Evolutionary conservation across 2,113 vertebrate genomes (phyloP).

Genomic region (Rhinogobius similis): DNA sequence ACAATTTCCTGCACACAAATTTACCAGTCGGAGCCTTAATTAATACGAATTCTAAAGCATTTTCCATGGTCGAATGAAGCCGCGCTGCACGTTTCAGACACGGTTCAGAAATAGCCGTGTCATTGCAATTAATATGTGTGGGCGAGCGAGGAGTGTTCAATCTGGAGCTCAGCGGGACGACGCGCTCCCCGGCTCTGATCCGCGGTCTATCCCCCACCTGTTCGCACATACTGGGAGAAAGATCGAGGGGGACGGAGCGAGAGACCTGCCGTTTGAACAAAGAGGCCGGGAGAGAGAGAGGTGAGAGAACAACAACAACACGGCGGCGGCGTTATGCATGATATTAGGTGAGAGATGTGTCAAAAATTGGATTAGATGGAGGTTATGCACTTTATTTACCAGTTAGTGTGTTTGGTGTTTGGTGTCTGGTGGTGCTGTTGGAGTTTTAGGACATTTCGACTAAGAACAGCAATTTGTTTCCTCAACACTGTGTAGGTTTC

Average conservation of each 20-base stretch:
- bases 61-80: not conserved
- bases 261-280: not conserved
- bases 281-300: not conserved
- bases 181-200: not conserved
- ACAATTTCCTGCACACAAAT: too few species aligned
- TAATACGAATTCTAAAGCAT: not conserved
- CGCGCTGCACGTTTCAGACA: not conserved
- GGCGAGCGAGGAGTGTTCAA: not conserved
- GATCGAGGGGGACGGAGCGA: not conserved
- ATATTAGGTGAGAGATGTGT: too few species aligned
- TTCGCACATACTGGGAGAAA: not conserved
- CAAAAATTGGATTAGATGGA: too few species aligned
- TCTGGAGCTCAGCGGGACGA: not conserved
- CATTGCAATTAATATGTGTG: not conserved
- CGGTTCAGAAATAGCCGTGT: not conserved
- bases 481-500: too few species aligned
- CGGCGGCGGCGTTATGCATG: too few species aligned
- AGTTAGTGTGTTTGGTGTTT: too few species aligned
- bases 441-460: too few species aligned
- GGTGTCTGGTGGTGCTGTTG: too few species aligned
- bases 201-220: slow-evolving; percentile 3
- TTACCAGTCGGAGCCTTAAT: not conserved
- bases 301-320: not conserved
- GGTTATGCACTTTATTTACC: too few species aligned
- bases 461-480: too few species aligned